These are phyloP conservation scores for Sepiola atlantica DNA, from an alignment of 2,888 invertebrate genomes.

Conservation along the genomic window DNA sequence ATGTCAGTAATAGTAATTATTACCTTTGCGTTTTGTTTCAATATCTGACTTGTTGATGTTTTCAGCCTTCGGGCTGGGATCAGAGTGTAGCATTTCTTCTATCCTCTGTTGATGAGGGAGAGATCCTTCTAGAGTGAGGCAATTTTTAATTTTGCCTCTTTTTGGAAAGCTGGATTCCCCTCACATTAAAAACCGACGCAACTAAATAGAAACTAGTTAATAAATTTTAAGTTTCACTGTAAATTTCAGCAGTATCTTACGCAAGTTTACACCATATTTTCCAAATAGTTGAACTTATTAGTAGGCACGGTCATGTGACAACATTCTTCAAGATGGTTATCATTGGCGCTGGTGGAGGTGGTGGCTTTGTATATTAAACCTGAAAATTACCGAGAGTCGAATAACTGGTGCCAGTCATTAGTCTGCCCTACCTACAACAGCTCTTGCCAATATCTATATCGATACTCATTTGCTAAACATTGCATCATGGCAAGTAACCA, in stretches of 20 bases:
- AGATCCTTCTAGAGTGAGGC: too few relatives aligned
- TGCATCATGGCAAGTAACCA: not conserved
- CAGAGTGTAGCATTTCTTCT: not conserved
- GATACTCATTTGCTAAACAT: not conserved
- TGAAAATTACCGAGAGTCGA: not conserved
- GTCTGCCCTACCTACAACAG: not conserved
- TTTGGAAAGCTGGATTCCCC: too few relatives aligned
- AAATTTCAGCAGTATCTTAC: not conserved
- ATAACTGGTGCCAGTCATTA: not conserved
- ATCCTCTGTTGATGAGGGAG: too few relatives aligned
- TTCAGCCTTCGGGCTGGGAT: not conserved
- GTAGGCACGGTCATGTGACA: not conserved
- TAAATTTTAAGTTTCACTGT: not conserved
- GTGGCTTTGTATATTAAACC: not conserved
- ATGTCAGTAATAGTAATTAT: not conserved
- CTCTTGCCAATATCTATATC: not conserved
- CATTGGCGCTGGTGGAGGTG: not conserved
- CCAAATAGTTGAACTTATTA: not conserved
- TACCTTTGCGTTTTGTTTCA: too few relatives aligned
- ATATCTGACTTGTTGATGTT: not conserved
- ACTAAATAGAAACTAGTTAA: too few relatives aligned
- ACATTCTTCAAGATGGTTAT: not conserved
- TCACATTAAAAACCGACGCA: too few relatives aligned
- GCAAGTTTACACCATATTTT: not conserved
- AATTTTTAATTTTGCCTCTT: too few relatives aligned